phyloP scores from a whole-genome alignment of 2,888 invertebrate genomes.

The Dynastes grantii region DNA sequence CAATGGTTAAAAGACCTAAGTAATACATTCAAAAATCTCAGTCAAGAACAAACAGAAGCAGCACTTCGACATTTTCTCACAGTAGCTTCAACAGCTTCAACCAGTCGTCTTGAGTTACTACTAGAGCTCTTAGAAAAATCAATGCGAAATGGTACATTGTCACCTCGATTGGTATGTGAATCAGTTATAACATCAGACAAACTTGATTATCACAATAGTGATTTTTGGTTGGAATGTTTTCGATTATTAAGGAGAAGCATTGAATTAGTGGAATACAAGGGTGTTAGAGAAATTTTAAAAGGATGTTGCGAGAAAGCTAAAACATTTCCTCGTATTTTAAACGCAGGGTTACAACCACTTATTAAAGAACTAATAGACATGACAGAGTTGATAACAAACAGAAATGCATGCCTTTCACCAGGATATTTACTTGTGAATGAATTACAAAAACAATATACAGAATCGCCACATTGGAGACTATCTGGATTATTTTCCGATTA shows the following conservation, averaged over 20 bases:
- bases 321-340: constrained; percentile 83
- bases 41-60: constrained; percentile 82
- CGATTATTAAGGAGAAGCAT: constrained; percentile 88
- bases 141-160: constrained; percentile 81
- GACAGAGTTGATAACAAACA: constrained; percentile 91
- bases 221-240: constrained; percentile 94
- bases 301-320: constrained; percentile 92
- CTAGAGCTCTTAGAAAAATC: constrained; percentile 83
- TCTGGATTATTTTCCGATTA: constrained; percentile 89
- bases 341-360: constrained; percentile 87
- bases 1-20: constrained; percentile 82
- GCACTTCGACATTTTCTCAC: constrained; percentile 84
- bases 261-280: constrained; percentile 95
- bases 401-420: constrained; percentile 92
- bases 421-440: constrained; percentile 97
- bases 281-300: constrained; percentile 94
- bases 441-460: constrained; percentile 90
- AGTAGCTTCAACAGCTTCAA: constrained; percentile 81
- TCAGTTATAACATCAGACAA: constrained; percentile 88
- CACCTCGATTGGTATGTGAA: constrained; percentile 90
- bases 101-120: constrained; percentile 83
- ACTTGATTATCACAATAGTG: constrained; percentile 84
- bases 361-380: constrained; percentile 86
- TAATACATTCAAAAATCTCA: constrained; percentile 77
- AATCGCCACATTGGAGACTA: constrained; percentile 95